phyloP scores from a whole-genome alignment of 2,888 invertebrate genomes.

The Catocala sponsa region DNA sequence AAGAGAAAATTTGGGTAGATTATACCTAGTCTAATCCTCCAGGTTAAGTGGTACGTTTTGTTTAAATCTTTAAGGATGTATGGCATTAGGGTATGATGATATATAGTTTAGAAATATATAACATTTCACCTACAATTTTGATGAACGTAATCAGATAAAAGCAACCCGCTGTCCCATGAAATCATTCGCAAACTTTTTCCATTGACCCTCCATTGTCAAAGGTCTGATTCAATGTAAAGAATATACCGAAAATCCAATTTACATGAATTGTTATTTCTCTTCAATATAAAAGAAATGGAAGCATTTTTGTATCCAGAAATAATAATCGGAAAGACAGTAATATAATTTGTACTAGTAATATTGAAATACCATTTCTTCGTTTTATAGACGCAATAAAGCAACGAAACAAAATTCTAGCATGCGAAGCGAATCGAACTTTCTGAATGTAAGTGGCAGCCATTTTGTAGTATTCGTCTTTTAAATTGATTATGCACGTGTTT shows the following conservation, averaged over 20 bases:
- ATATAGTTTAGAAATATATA: too few species aligned
- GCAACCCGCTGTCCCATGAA: background rate
- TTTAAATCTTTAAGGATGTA: too few species aligned
- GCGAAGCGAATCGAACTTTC: conserved; percentile 42
- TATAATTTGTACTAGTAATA: conserved; percentile 31
- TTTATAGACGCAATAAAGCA: conserved; percentile 47
- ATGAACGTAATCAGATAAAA: conserved; percentile 1
- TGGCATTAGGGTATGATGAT: too few species aligned
- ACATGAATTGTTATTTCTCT: conserved; percentile 11
- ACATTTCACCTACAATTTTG: too few species aligned
- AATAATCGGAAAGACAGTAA: conserved; percentile 36
- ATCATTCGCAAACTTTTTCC: background rate
- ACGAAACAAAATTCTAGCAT: conserved; percentile 42
- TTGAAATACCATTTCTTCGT: conserved; percentile 42
- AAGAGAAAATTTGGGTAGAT: too few species aligned
- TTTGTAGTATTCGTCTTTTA: conserved; percentile 32
- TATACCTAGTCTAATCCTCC: too few species aligned
- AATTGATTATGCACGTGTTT: conserved; percentile 48
- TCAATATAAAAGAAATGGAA: conserved; percentile 19
- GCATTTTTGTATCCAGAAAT: conserved; percentile 21
- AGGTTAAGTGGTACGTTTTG: too few species aligned
- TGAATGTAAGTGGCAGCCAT: conserved; percentile 30
- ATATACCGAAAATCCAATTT: conserved; percentile 14
- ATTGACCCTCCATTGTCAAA: conserved; percentile 4
- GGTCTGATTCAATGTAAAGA: conserved; percentile 5